Evolutionary conservation across 1,140 invertebrate species (phyloP).

Genomic region (Lasioglossum baleicum): DNA sequence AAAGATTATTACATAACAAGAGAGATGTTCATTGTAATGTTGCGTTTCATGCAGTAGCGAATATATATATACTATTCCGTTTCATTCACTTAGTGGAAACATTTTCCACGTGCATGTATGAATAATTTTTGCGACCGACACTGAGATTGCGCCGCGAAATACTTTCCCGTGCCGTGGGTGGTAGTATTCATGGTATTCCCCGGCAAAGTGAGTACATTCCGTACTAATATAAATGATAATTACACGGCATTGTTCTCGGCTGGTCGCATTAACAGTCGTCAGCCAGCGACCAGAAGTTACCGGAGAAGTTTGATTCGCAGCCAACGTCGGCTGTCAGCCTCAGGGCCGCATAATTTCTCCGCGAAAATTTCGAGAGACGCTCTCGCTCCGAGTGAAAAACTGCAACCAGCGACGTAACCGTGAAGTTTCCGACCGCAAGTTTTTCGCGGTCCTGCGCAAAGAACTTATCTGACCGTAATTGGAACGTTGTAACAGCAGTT

Average conservation of each 20-base stretch:
- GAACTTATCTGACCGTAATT: constrained; percentile 32
- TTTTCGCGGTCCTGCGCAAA: not conserved
- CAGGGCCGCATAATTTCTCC: constrained; percentile 41
- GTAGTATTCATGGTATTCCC: constrained; percentile 44
- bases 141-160: too few relatives aligned
- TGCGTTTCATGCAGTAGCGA: too few relatives aligned
- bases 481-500: not conserved
- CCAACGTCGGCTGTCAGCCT: constrained; percentile 27
- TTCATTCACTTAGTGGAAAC: too few relatives aligned
- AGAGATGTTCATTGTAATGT: too few relatives aligned
- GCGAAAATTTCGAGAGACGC: constrained; percentile 46
- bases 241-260: constrained; percentile 61
- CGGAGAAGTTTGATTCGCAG: constrained; percentile 33
- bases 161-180: too few relatives aligned
- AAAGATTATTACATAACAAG: too few relatives aligned
- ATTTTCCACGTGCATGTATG: too few relatives aligned
- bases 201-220: constrained; percentile 56
- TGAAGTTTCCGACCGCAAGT: constrained; percentile 8
- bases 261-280: constrained; percentile 59
- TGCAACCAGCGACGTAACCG: not conserved
- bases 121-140: too few relatives aligned
- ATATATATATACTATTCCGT: too few relatives aligned
- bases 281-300: constrained; percentile 40
- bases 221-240: constrained; percentile 69
- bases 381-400: constrained; percentile 19